These are phyloP conservation scores for Anguilla obscura DNA, from an alignment of 2,797 vertebrate genomes.

Conservation along the genomic window DNA sequence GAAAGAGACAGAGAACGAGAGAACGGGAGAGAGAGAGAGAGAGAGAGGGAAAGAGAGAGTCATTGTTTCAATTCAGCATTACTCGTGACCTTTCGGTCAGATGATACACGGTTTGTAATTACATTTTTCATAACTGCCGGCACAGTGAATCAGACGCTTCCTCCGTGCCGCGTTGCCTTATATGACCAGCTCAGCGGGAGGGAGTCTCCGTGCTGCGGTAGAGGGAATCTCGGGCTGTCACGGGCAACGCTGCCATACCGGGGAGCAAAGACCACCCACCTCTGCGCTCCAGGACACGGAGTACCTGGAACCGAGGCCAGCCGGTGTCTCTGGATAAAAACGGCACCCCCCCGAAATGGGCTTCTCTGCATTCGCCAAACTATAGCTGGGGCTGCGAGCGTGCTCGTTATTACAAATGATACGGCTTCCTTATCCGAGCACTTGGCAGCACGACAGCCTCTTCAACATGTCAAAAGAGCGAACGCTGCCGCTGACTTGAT, in stretches of 20 bases:
- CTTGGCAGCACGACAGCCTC: background rate
- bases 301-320: background rate
- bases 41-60: slow-evolving; percentile 14
- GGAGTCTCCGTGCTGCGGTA: slow-evolving; percentile 18
- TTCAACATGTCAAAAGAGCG: background rate
- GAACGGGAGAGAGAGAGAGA: slow-evolving; percentile 38
- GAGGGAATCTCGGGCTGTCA: slow-evolving; percentile 30
- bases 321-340: background rate
- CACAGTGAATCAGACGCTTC: slow-evolving; percentile 57
- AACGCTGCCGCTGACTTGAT: background rate
- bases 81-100: slow-evolving; percentile 45
- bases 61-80: slow-evolving; percentile 41
- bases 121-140: slow-evolving; percentile 37
- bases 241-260: slow-evolving; percentile 18
- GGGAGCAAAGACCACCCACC: background rate
- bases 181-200: background rate
- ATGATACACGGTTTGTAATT: slow-evolving; percentile 55
- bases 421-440: background rate
- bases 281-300: background rate
- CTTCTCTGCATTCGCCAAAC: background rate
- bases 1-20: slow-evolving; percentile 35
- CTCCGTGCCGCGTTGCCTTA: slow-evolving; percentile 14
- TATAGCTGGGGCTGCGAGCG: background rate
- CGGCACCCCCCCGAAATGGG: background rate
- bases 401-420: background rate